Evolutionary conservation across 1,140 invertebrate genomes (phyloP).

Genomic region (Drosophila pseudoananassae): DNA sequence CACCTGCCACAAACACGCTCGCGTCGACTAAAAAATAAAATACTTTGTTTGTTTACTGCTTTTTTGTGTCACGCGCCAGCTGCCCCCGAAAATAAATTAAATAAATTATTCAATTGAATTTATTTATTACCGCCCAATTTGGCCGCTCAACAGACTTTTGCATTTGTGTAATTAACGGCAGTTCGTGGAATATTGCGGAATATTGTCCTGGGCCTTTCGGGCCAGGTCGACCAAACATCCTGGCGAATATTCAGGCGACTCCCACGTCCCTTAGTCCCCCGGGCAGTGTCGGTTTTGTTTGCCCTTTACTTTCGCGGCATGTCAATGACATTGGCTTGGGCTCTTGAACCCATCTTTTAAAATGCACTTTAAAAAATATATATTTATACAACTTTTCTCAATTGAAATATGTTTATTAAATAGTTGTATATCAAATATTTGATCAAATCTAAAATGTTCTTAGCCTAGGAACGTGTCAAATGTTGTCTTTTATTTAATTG

Average conservation of each 20-base stretch:
- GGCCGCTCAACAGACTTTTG: conserved; percentile 64
- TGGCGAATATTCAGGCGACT: not conserved
- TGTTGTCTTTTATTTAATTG: not conserved
- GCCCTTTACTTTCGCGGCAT: conserved; percentile 41
- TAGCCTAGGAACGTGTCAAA: too few species aligned
- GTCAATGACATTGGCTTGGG: conserved; percentile 46
- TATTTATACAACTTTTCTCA: not conserved
- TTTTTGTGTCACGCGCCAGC: conserved; percentile 58
- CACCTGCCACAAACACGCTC: conserved; percentile 56
- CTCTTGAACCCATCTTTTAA: conserved; percentile 24
- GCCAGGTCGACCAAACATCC: conserved; percentile 20
- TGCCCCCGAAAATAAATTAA: conserved; percentile 77
- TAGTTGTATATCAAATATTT: not conserved
- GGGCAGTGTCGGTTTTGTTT: conserved; percentile 20
- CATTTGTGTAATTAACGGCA: conserved; percentile 81
- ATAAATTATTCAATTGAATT: conserved; percentile 84
- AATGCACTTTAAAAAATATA: conserved; percentile 9
- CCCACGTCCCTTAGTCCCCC: not conserved
- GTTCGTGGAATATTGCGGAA: conserved; percentile 39
- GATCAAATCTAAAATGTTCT: too few species aligned
- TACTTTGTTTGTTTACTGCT: conserved; percentile 54
- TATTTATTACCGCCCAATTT: conserved; percentile 83
- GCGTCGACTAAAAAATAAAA: conserved; percentile 28
- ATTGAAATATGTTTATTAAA: not conserved
- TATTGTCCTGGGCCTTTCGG: conserved; percentile 23